Evolutionary conservation across 2,113 vertebrate species (phyloP).

Genomic region (Eira barbara): DNA sequence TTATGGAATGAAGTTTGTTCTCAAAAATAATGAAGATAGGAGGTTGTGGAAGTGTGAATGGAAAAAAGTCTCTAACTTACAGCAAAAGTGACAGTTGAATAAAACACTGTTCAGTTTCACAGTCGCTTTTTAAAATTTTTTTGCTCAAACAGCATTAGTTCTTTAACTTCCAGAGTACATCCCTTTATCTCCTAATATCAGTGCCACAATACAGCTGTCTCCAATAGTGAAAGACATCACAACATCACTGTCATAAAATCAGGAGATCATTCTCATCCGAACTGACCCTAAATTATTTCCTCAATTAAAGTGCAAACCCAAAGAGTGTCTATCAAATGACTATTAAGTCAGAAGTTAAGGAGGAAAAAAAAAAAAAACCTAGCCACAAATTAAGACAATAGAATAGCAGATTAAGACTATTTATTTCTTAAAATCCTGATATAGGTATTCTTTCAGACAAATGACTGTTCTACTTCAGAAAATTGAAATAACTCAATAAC

Average conservation of each 20-base stretch:
- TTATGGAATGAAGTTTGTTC: not conserved
- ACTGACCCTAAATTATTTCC: constrained; percentile 22
- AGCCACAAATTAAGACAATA: not conserved
- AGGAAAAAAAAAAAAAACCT: not conserved
- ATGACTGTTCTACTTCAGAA: not conserved
- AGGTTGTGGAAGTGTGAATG: not conserved
- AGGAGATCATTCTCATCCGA: not conserved
- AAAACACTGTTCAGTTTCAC: not conserved
- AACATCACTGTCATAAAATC: not conserved
- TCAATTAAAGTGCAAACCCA: not conserved
- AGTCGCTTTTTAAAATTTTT: not conserved
- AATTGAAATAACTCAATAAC: not conserved
- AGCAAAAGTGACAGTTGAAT: not conserved
- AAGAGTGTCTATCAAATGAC: not conserved
- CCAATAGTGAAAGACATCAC: not conserved
- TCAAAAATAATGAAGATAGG: not conserved
- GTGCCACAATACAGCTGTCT: not conserved
- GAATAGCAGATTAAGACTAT: not conserved
- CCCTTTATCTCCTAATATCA: not conserved
- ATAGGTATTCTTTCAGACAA: not conserved
- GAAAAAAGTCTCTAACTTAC: not conserved
- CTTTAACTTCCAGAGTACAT: constrained; percentile 6
- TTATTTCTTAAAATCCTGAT: not conserved
- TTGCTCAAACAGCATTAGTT: constrained; percentile 2
- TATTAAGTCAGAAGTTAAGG: constrained; percentile 12